These are phyloP conservation scores for Eonycteris spelaea DNA, from an alignment of 2,113 vertebrate species.

Conservation along the genomic window DNA sequence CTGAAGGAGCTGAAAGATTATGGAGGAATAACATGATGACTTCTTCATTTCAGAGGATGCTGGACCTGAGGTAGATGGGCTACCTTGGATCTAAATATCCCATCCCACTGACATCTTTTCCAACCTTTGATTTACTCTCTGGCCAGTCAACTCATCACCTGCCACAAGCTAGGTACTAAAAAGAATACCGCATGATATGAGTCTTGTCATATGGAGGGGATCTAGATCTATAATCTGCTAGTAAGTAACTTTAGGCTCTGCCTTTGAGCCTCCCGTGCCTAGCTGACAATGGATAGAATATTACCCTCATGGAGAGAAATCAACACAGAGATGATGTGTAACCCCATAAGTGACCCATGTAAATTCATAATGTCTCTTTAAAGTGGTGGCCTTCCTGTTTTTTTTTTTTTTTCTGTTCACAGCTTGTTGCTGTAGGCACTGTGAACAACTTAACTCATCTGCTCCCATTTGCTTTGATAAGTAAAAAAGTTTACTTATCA, in stretches of 20 bases:
- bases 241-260: background rate
- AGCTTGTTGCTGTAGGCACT: background rate
- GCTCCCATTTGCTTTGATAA: background rate
- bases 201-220: background rate
- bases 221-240: background rate
- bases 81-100: background rate
- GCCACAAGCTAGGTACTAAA: background rate
- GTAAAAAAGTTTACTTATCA: background rate
- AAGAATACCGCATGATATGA: background rate
- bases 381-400: background rate
- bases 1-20: background rate
- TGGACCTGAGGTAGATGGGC: no score
- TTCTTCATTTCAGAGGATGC: background rate
- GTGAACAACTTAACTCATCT: background rate
- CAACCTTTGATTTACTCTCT: background rate
- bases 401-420: background rate
- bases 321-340: background rate
- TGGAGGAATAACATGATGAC: background rate
- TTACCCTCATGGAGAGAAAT: background rate
- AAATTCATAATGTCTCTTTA: background rate
- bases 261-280: background rate
- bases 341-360: background rate
- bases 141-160: background rate
- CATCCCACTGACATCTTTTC: background rate
- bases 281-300: background rate